Evolutionary conservation across 2,797 vertebrate genomes (phyloP).

Genomic region (Echiichthys vipera): DNA sequence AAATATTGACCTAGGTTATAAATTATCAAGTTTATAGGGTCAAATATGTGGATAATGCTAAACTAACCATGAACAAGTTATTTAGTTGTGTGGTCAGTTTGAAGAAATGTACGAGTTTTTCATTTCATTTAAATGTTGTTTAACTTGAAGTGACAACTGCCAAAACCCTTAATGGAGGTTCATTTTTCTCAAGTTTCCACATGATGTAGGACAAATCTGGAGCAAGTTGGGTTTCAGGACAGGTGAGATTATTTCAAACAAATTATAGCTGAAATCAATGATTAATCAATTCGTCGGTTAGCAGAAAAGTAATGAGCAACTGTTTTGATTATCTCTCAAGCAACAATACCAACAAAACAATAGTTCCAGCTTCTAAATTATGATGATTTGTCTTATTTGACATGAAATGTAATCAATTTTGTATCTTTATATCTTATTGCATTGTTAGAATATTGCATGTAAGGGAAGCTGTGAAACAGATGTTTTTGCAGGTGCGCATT

Average conservation of each 20-base stretch:
- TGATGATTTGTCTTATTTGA: too few relatives aligned
- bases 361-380: too few relatives aligned
- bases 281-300: not conserved
- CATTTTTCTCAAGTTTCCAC: constrained; percentile 16
- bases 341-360: too few relatives aligned
- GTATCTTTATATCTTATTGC: too few relatives aligned
- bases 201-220: not conserved
- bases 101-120: constrained; percentile 12
- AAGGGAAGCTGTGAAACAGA: constrained; percentile 14
- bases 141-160: constrained; percentile 39
- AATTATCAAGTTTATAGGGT: constrained; percentile 36
- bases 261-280: not conserved
- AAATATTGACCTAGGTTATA: constrained; percentile 60
- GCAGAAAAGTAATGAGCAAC: too few relatives aligned
- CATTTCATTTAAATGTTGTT: constrained; percentile 18
- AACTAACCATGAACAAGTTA: constrained; percentile 44
- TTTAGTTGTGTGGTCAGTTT: constrained; percentile 43
- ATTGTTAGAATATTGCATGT: constrained; percentile 17
- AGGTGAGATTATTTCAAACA: not conserved
- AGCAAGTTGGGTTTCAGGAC: not conserved
- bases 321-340: too few relatives aligned
- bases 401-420: too few relatives aligned
- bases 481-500: constrained; percentile 66
- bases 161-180: not conserved
- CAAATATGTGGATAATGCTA: constrained; percentile 34